Base-by-base conservation (phyloP, 1,140 invertebrate species). In the Heliconius nattereri region DNA sequence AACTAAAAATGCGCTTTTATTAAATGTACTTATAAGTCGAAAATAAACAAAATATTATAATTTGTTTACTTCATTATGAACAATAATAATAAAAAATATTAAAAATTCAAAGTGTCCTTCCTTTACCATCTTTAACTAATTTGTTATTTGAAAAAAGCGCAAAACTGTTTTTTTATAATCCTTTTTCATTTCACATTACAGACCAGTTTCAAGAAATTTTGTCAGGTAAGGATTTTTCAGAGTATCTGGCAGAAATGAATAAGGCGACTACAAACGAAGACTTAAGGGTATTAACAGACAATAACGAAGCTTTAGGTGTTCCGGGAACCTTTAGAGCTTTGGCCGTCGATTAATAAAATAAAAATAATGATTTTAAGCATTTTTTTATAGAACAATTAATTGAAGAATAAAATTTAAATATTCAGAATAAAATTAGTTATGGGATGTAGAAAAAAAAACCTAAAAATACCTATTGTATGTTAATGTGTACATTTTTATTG, bases 261-360 rank as follows among this genome's bases (percentile, higher is more conserved):
- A 40, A 40, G 13, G 81, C 82, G 1, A 23, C 45, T n/a, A 87
- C 83, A 0, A 74, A 88, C 32, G 87, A 88, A 13, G 23, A 49
- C 1, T 57, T 54, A 3, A 72, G 26, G 37, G 8, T 35, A 57
- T 45, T 57, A 83, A 81, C 35, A 26, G 85, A 84, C 26, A 78
- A 80, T 32, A 83, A 86, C 20, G 52, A 82, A 16, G 86, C 85
- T 20, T 79, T 83, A 37, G 87, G 87, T n/a, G 86, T 87, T 81
- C 85, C 85, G 3, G 87, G 87, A 1, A 83, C 87, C 6, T 88
- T 88, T 66, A 83, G 81, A 75, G 77, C 75, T 49, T 78, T 88
- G n/a, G 84, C n/a, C 78, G 82, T 88, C 2, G 87, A 88, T 82
- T 88, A 77, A 79, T 76, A n/a, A n/a, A n/a, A n/a, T n/a, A n/a